These are phyloP conservation scores for Harpegnathos saltator DNA, from an alignment of 1,140 invertebrate species.

Conservation along the genomic window DNA sequence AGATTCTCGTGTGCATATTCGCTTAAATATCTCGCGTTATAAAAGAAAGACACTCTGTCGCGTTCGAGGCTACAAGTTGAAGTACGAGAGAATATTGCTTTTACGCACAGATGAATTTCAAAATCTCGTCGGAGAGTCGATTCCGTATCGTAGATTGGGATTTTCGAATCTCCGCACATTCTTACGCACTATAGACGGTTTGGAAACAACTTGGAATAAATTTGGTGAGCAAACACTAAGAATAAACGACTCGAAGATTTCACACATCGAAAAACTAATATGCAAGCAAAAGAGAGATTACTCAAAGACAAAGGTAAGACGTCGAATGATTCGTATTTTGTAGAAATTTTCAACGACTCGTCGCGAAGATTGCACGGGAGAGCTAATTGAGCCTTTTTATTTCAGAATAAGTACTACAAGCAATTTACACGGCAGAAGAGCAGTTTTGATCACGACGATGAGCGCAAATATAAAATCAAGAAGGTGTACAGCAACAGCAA, in stretches of 20 bases:
- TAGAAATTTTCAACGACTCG: background rate
- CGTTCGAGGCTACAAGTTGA: background rate
- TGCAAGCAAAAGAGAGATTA: constrained; percentile 57
- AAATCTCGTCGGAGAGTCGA: constrained; percentile 53
- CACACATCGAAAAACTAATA: constrained; percentile 62
- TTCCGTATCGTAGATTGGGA: constrained; percentile 64
- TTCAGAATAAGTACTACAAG: constrained; percentile 48
- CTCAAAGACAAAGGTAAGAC: constrained; percentile 44
- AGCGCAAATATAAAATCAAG: background rate
- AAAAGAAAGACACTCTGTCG: too few relatives aligned
- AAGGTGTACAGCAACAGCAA: background rate
- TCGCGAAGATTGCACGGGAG: background rate
- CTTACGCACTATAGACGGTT: constrained; percentile 43
- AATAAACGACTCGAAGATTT: constrained; percentile 53
- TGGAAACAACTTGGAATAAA: constrained; percentile 47
- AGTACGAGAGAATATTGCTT: constrained; percentile 33
- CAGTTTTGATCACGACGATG: background rate
- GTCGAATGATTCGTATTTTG: background rate
- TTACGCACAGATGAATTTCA: constrained; percentile 60
- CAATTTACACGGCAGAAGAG: constrained; percentile 20
- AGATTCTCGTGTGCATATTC: background rate
- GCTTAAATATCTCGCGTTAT: too few relatives aligned
- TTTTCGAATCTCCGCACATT: constrained; percentile 50
- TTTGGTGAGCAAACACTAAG: constrained; percentile 25
- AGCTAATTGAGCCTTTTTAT: background rate